Evolutionary conservation across 2,113 vertebrate genomes (phyloP).

Genomic region (Puntigrus tetrazona): DNA sequence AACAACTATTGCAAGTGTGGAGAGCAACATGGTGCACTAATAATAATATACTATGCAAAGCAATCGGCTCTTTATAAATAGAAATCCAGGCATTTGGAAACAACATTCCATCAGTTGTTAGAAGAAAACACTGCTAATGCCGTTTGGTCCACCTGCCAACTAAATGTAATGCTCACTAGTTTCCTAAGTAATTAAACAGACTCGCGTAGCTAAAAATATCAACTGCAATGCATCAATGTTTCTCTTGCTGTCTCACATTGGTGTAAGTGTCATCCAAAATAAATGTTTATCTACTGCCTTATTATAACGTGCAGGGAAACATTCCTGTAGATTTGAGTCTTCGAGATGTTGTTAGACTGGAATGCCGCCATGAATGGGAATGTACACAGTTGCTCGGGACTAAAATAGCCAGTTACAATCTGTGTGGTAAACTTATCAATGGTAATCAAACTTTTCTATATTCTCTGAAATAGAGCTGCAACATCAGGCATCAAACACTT

Average conservation of each 20-base stretch:
- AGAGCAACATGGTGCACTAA: not conserved
- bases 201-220: constrained; percentile 13
- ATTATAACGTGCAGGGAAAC: not conserved
- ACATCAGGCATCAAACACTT: not conserved
- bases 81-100: not conserved
- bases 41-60: constrained; percentile 4
- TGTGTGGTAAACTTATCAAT: not conserved
- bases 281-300: constrained; percentile 9
- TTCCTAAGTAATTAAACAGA: not conserved
- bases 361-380: not conserved
- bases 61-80: constrained; percentile 4
- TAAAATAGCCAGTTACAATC: not conserved
- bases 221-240: not conserved
- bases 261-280: constrained; percentile 4
- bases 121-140: constrained; percentile 8
- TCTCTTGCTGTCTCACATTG: not conserved
- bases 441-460: not conserved
- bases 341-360: not conserved
- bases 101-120: constrained; percentile 11
- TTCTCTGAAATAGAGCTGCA: not conserved
- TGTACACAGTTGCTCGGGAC: not conserved
- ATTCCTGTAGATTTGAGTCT: not conserved
- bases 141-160: not conserved
- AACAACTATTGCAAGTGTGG: constrained; percentile 6
- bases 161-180: constrained; percentile 9